Evolutionary conservation across 2,113 vertebrate genomes (phyloP).

Genomic region (Petromus typicus): DNA sequence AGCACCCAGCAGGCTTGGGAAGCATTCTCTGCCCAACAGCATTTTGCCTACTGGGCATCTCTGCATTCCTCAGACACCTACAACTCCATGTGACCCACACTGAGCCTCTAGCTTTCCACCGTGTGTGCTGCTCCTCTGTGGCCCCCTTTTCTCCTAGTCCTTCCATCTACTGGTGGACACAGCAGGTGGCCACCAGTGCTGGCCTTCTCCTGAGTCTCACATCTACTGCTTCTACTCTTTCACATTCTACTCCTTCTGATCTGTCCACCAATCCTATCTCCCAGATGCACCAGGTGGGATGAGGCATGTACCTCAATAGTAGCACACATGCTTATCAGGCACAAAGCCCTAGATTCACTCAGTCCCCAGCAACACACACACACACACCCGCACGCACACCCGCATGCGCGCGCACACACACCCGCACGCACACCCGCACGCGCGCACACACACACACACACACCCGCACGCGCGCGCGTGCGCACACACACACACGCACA

Average conservation of each 20-base stretch:
- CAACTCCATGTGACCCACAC: background rate
- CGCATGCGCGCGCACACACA: background rate
- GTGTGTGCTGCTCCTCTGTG: background rate
- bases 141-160: accelerated
- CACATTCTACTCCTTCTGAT: accelerated
- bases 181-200: accelerated
- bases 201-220: too few species aligned
- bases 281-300: background rate
- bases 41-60: background rate
- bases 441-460: background rate
- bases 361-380: background rate
- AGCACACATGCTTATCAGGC: background rate
- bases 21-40: background rate
- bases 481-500: background rate
- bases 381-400: background rate
- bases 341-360: background rate
- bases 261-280: background rate
- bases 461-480: too few species aligned
- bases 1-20: background rate
- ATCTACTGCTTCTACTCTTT: background rate
- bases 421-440: background rate
- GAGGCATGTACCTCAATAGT: background rate
- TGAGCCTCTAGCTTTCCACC: background rate
- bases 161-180: accelerated
- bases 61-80: too few species aligned